A percentile compares a stretch with the other conserved stretches of the same genome.
phyloP scores from a whole-genome alignment of 1,140 invertebrate genomes.

The Centruroides sculpturatus region DNA sequence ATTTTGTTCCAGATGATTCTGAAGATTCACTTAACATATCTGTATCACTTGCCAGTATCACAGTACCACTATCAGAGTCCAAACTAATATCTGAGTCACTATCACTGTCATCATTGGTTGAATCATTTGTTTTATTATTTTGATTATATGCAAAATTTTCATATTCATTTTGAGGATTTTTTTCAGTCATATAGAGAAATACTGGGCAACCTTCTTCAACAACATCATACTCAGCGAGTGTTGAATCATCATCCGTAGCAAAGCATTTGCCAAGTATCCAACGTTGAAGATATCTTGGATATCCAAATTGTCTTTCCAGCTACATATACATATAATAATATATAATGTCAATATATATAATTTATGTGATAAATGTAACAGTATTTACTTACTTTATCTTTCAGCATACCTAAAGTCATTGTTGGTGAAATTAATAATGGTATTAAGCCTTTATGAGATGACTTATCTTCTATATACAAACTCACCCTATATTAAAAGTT shows the following conservation, averaged over 20 bases:
- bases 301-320: constrained; percentile 49
- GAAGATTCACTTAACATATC: too few relatives aligned
- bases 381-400: constrained; percentile 27
- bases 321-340: constrained; percentile 20
- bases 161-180: not conserved
- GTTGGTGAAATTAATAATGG: constrained; percentile 42
- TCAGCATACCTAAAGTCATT: constrained; percentile 51
- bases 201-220: constrained; percentile 35
- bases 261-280: constrained; percentile 62
- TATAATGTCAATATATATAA: not conserved
- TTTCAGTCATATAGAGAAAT: constrained; percentile 41
- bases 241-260: constrained; percentile 43
- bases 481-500: constrained; percentile 7
- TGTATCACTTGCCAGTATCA: too few relatives aligned
- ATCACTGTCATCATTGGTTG: too few relatives aligned
- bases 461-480: constrained; percentile 61
- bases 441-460: constrained; percentile 54
- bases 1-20: too few relatives aligned
- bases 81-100: too few relatives aligned
- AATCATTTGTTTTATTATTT: too few relatives aligned
- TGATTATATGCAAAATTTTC: too few relatives aligned
- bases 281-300: constrained; percentile 50
- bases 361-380: not conserved
- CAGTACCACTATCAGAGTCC: too few relatives aligned
- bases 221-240: constrained; percentile 41